A percentile compares a stretch with the other conserved stretches of the same genome.
phyloP scores from a whole-genome alignment of 1,140 invertebrate genomes.

The Antheraea pernyi region DNA sequence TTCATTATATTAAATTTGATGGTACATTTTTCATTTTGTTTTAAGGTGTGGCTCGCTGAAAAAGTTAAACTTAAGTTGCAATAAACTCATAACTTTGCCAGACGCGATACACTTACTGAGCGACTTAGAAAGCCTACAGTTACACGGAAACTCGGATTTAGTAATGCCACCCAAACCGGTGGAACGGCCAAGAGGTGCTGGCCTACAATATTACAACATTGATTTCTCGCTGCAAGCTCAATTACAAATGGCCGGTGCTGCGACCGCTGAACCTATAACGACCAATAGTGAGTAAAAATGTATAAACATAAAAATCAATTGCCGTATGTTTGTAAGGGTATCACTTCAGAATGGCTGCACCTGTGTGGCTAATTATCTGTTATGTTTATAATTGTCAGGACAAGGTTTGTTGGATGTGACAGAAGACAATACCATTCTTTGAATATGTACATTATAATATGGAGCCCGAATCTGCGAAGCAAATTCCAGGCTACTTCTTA shows the following conservation, averaged over 20 bases:
- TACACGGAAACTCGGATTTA: conserved; percentile 96
- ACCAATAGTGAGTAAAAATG: conserved; percentile 80
- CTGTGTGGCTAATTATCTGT: too few species aligned
- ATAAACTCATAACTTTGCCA: conserved; percentile 96
- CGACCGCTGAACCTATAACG: conserved; percentile 86
- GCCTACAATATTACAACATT: conserved; percentile 98
- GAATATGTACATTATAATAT: too few species aligned
- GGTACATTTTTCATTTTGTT: conserved; percentile 6
- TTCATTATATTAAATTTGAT: too few species aligned
- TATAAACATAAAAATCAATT: background rate
- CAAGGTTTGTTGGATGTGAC: too few species aligned
- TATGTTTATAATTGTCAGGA: too few species aligned
- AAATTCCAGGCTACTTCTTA: too few species aligned
- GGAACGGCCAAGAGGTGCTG: conserved; percentile 88
- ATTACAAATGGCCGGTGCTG: conserved; percentile 94
- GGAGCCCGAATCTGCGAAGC: too few species aligned
- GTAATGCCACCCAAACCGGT: conserved; percentile 98
- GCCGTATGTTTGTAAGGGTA: too few species aligned
- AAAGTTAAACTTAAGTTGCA: conserved; percentile 95
- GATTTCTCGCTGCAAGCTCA: conserved; percentile 99
- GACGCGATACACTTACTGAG: conserved; percentile 98
- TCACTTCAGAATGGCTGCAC: too few species aligned
- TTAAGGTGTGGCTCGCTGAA: conserved; percentile 96
- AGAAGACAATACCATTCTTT: too few species aligned
- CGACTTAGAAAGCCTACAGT: conserved; percentile 93